Evolutionary conservation across 2,797 vertebrate genomes (phyloP), one percentile per base, ranked within the genome.

Genomic region (Lacerta viridis): DNA sequence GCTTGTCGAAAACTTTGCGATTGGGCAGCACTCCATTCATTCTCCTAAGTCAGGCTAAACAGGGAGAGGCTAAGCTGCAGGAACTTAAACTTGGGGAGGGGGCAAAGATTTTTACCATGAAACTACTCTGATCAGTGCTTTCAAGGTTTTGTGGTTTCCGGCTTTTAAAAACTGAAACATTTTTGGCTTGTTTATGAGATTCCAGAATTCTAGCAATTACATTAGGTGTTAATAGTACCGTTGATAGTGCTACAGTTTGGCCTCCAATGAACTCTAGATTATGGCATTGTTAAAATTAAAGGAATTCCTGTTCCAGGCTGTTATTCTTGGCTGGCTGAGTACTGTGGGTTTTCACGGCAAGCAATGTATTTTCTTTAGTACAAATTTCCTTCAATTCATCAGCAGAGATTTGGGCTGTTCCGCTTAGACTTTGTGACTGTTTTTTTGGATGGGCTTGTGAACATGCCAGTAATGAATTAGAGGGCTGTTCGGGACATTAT

Each of bases 331-430:
- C 94, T 93, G 90, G 92, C 95, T 78, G 89, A 94, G 90, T 92
- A 94, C 74, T 95, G 83, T 94, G 93, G 91, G 94, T 93, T 89
- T 96, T 97, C 95, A 96, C 93, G 96, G 96, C n/a, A 87, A 94
- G 91, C 93, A 95, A 94, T 96, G 94, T 93, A 97, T 97, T 97
- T 97, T 97, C 96, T 96, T 95, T 92, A 96, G 93, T 95, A 94
- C 93, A 96, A 96, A 95, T 97, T 97, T 97, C 96, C 97, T 97
- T 96, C 95, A 96, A 97, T 97, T 97, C 96, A 97, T 94, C 92
- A 93, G 92, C 84, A 95, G 96, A 95, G 86, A 92, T 94, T 95
- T 88, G 93, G 95, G 91, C 89, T 93, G 90, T 92, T 96, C 93
- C 92, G 84, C 92, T 92, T 91, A 92, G 92, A 93, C 93, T 92